A percentile compares a stretch with the other conserved stretches of the same genome.
These are phyloP conservation scores for Rhineura floridana DNA, from an alignment of 2,113 vertebrate genomes.

Conservation along the genomic window DNA sequence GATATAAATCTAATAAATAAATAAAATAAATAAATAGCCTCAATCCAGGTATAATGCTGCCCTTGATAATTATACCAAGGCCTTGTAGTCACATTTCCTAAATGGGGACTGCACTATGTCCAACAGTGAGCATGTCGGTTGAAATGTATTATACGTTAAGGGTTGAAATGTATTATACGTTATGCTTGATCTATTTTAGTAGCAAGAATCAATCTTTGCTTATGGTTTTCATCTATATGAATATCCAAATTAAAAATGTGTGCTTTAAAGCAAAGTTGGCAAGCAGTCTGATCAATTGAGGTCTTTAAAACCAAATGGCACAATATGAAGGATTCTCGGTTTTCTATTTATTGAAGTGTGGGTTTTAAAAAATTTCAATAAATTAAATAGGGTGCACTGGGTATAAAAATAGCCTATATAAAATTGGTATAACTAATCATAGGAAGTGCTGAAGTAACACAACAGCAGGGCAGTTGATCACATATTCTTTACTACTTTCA, in stretches of 20 bases:
- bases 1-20: no score
- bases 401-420: neutral
- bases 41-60: neutral
- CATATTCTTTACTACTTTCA: no score
- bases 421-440: neutral
- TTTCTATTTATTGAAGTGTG: no score
- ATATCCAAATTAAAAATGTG: neutral
- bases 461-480: neutral
- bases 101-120: neutral
- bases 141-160: neutral
- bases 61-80: neutral
- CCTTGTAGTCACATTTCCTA: neutral
- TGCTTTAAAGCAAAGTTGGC: neutral
- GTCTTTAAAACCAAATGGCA: neutral
- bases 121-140: neutral
- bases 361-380: no score
- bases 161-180: neutral
- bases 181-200: neutral
- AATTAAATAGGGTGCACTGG: neutral
- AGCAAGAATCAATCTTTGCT: neutral
- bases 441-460: neutral
- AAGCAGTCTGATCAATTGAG: neutral
- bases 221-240: neutral
- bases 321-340: accelerated
- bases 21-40: no score